Percentiles rank a stretch among this genome's conserved stretches.
Evolutionary conservation across 2,888 invertebrate genomes (phyloP).

Genomic region (Cataglyphis rosenhaueri): DNA sequence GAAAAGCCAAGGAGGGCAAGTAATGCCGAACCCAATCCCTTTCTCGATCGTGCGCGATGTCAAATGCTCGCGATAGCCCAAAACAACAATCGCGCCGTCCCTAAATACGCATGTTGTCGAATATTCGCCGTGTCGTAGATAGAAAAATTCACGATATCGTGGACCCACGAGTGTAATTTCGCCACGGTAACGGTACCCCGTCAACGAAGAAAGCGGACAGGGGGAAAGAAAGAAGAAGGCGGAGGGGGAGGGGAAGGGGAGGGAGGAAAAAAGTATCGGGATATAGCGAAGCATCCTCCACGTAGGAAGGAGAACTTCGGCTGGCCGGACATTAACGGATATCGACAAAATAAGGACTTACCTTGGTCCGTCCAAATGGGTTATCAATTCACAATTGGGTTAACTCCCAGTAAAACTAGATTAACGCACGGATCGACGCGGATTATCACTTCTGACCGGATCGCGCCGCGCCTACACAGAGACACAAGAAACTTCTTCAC

Average conservation of each 20-base stretch:
- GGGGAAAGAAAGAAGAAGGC: not conserved
- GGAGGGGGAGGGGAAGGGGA: not conserved
- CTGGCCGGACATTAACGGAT: conserved; percentile 74
- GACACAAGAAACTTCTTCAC: conserved; percentile 82
- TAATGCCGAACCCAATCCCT: conserved; percentile 65
- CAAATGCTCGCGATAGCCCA: conserved; percentile 64
- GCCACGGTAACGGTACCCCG: conserved; percentile 17
- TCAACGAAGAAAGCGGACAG: conserved; percentile 1
- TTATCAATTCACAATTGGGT: conserved; percentile 89
- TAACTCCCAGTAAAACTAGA: conserved; percentile 84
- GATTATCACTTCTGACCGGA: conserved; percentile 79
- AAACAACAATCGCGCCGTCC: conserved; percentile 60
- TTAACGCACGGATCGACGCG: conserved; percentile 83
- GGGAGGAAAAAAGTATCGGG: conserved; percentile 40
- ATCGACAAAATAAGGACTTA: conserved; percentile 87
- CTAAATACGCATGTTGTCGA: not conserved
- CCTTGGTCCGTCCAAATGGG: conserved; percentile 94
- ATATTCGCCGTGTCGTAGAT: not conserved
- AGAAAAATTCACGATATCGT: not conserved
- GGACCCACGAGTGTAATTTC: not conserved
- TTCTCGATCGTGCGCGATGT: conserved; percentile 59
- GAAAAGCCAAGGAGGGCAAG: not conserved
- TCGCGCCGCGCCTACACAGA: conserved; percentile 79
- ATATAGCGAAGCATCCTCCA: conserved; percentile 68
- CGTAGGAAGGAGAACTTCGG: conserved; percentile 86